Conservation (phyloP, 2,888 invertebrate species). For the Torymus aiolomorphi region DNA sequence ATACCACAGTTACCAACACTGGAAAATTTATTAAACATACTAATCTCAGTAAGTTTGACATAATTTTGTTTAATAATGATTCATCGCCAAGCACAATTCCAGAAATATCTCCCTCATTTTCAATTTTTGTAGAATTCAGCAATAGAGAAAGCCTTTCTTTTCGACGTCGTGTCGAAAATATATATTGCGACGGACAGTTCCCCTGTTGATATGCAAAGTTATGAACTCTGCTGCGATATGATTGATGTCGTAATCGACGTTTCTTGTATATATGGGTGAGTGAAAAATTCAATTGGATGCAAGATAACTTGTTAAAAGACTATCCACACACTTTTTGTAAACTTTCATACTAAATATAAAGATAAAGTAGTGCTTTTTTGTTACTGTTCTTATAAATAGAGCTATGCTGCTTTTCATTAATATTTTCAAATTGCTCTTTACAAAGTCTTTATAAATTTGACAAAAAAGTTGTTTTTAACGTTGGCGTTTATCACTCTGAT, state of each 20-base stretch:
- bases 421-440: background rate
- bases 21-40: slow-evolving; percentile 97
- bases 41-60: slow-evolving; percentile 90
- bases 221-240: slow-evolving; percentile 99
- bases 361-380: background rate
- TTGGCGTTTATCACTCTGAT: background rate
- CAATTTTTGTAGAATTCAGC: slow-evolving; percentile 91
- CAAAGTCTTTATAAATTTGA: too few relatives aligned
- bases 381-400: too few relatives aligned
- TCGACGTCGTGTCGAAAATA: slow-evolving; percentile 99
- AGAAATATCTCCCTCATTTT: background rate
- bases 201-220: slow-evolving; percentile 99
- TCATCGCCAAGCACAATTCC: background rate
- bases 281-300: slow-evolving; percentile 38
- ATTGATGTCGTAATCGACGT: slow-evolving; percentile 99
- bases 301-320: slow-evolving; percentile 2
- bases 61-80: background rate
- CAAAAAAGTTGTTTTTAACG: too few relatives aligned
- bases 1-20: slow-evolving; percentile 97
- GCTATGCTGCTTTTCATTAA: background rate
- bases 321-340: background rate
- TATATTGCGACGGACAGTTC: slow-evolving; percentile 99
- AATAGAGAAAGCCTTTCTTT: slow-evolving; percentile 99
- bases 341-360: background rate
- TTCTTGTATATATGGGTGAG: slow-evolving; percentile 97